phyloP scores from a whole-genome alignment of 2,113 vertebrate genomes.

The Pleuronectes platessa region DNA sequence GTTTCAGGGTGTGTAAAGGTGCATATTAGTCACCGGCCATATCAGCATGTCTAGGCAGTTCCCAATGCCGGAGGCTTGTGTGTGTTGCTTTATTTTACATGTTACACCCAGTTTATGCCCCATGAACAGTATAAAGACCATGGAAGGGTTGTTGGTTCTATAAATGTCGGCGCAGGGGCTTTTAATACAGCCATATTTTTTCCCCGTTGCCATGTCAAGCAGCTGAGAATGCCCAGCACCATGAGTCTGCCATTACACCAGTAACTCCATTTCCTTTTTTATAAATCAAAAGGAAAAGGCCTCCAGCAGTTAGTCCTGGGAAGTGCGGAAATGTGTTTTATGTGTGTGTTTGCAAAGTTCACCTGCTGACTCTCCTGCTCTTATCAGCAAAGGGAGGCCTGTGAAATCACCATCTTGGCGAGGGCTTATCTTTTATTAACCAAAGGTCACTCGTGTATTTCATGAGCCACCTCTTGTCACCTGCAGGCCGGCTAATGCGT shows the following conservation, averaged over 20 bases:
- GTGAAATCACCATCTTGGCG: constrained; percentile 55
- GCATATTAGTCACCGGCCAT: constrained; percentile 45
- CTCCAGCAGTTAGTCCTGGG: neutral
- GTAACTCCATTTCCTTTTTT: constrained; percentile 39
- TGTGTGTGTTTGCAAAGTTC: constrained; percentile 48
- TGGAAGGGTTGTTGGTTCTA: neutral
- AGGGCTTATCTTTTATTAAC: constrained; percentile 58
- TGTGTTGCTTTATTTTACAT: constrained; percentile 19
- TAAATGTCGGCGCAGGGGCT: constrained; percentile 8
- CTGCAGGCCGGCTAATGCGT: constrained; percentile 18
- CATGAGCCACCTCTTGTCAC: constrained; percentile 18
- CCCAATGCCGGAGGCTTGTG: constrained; percentile 11
- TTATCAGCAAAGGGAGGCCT: constrained; percentile 58
- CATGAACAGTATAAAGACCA: neutral
- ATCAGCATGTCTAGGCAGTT: constrained; percentile 37
- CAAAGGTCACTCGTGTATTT: constrained; percentile 60
- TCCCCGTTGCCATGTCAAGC: constrained; percentile 57
- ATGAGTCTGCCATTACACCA: constrained; percentile 28
- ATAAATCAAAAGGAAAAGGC: constrained; percentile 37
- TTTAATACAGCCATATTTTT: constrained; percentile 9
- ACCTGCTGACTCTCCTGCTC: constrained; percentile 69
- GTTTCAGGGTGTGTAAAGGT: constrained; percentile 55
- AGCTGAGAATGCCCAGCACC: constrained; percentile 61
- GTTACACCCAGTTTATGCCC: constrained; percentile 43
- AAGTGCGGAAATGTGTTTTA: constrained; percentile 15